These are phyloP conservation scores for Lepidurus packardi DNA, from an alignment of 1,140 invertebrate genomes.

Conservation along the genomic window DNA sequence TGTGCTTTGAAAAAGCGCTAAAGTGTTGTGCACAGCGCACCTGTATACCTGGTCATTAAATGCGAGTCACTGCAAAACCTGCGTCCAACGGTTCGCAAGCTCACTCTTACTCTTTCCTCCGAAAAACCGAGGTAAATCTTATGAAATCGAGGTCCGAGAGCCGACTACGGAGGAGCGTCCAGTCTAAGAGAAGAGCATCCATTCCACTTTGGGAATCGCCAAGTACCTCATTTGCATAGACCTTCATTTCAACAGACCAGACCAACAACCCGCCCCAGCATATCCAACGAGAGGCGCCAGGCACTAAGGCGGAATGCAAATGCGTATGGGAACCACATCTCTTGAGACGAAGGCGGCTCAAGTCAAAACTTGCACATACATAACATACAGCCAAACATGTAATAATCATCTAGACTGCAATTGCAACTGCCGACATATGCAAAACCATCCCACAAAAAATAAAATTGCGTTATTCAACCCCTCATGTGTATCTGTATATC, in stretches of 20 bases:
- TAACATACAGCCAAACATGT: constrained; percentile 19
- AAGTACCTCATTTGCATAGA: constrained; percentile 19
- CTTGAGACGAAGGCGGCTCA: constrained; percentile 5
- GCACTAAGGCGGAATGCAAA: constrained; percentile 16
- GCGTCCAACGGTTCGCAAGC: not conserved
- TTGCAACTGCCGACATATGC: constrained; percentile 21
- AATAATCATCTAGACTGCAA: constrained; percentile 22
- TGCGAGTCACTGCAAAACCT: not conserved
- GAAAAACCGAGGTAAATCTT: too few species aligned
- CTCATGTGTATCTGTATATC: not conserved
- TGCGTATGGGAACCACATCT: not conserved
- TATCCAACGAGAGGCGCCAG: not conserved
- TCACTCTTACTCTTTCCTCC: constrained; percentile 4
- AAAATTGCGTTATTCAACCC: constrained; percentile 9
- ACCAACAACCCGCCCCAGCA: constrained; percentile 20
- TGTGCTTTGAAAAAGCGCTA: not conserved
- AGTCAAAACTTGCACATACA: constrained; percentile 22
- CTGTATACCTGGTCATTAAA: not conserved
- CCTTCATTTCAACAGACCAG: constrained; percentile 4
- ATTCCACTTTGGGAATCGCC: not conserved
- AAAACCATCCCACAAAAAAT: not conserved
- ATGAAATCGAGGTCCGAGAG: not conserved
- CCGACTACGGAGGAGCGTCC: not conserved
- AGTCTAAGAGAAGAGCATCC: not conserved
- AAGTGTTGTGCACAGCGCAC: not conserved